Conservation (phyloP, 2,797 vertebrate genomes). For the Rhadinocentrus ornatus region DNA sequence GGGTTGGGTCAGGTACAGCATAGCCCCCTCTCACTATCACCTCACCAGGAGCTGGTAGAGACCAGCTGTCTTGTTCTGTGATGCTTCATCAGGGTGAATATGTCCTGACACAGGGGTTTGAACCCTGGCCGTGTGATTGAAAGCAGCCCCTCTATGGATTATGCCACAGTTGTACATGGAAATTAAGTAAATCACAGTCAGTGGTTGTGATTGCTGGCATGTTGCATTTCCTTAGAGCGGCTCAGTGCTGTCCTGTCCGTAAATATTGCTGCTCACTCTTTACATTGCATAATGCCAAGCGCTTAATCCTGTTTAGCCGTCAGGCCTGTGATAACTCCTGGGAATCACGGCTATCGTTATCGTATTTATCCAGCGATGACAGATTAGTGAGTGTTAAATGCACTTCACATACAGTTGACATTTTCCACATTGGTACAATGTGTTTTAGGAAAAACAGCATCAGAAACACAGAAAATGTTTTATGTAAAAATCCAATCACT, state of each 20-base stretch:
- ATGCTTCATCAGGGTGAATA: constrained; percentile 42
- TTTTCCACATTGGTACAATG: constrained; percentile 48
- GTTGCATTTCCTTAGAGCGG: constrained; percentile 4
- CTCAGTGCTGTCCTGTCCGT: constrained; percentile 30
- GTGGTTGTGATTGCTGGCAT: not conserved
- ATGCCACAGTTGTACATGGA: constrained; percentile 12
- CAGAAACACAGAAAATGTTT: constrained; percentile 16
- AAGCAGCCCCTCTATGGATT: constrained; percentile 33
- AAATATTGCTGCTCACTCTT: constrained; percentile 48
- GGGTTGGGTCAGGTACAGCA: constrained; percentile 39
- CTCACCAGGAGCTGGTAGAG: constrained; percentile 34
- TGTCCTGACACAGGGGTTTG: constrained; percentile 44
- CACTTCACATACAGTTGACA: constrained; percentile 72
- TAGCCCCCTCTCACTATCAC: constrained; percentile 9
- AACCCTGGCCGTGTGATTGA: constrained; percentile 46
- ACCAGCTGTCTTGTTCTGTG: constrained; percentile 49
- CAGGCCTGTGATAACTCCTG: constrained; percentile 67
- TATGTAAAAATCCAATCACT: constrained; percentile 56
- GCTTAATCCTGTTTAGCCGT: constrained; percentile 76
- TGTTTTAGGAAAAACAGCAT: constrained; percentile 50
- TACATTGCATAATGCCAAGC: constrained; percentile 58
- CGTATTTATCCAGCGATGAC: constrained; percentile 79
- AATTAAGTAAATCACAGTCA: constrained; percentile 8
- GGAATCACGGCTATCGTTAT: constrained; percentile 71
- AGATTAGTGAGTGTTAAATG: constrained; percentile 78